phyloP scores from a whole-genome alignment of 2,113 vertebrate genomes.

The Strix aluco region DNA sequence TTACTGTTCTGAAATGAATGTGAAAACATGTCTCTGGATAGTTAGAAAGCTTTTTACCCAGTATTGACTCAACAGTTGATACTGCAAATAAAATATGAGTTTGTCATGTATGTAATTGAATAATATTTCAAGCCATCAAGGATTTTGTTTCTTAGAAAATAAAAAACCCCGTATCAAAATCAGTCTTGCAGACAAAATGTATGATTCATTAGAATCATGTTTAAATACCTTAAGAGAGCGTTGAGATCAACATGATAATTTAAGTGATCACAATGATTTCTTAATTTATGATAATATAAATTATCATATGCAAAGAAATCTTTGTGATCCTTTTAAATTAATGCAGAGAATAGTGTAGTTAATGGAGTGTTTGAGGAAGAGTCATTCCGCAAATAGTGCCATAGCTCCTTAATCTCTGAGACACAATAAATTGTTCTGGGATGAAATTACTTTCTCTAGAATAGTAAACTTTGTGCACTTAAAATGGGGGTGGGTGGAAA shows the following conservation, averaged over 20 bases:
- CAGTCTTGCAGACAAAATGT: neutral
- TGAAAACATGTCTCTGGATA: slow-evolving; percentile 43
- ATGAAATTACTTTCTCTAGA: slow-evolving; percentile 9
- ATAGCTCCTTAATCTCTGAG: slow-evolving; percentile 20
- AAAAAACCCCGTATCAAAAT: neutral
- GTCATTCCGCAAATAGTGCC: slow-evolving; percentile 30
- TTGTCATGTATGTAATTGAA: slow-evolving; percentile 1
- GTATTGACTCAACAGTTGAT: slow-evolving; percentile 5
- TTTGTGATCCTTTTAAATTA: slow-evolving; percentile 19
- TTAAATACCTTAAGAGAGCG: slow-evolving; percentile 27
- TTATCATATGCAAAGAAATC: slow-evolving; percentile 32
- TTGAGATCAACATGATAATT: slow-evolving; percentile 13
- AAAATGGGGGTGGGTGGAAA: neutral
- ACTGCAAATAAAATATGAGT: neutral
- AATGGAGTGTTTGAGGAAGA: slow-evolving; percentile 51
- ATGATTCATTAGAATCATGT: neutral
- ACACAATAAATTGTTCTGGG: neutral
- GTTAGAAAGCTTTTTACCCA: slow-evolving; percentile 23
- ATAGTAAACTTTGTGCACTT: neutral
- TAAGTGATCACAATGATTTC: slow-evolving; percentile 28
- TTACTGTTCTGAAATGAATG: slow-evolving; percentile 59
- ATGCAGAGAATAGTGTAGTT: slow-evolving; percentile 16
- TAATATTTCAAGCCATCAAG: slow-evolving; percentile 41
- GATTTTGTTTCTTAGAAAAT: slow-evolving; percentile 38
- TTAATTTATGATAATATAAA: slow-evolving; percentile 16